Percentiles rank a stretch among this genome's conserved stretches.
phyloP scores from a whole-genome alignment of 2,797 vertebrate species.

The Sebastes glaucus region DNA sequence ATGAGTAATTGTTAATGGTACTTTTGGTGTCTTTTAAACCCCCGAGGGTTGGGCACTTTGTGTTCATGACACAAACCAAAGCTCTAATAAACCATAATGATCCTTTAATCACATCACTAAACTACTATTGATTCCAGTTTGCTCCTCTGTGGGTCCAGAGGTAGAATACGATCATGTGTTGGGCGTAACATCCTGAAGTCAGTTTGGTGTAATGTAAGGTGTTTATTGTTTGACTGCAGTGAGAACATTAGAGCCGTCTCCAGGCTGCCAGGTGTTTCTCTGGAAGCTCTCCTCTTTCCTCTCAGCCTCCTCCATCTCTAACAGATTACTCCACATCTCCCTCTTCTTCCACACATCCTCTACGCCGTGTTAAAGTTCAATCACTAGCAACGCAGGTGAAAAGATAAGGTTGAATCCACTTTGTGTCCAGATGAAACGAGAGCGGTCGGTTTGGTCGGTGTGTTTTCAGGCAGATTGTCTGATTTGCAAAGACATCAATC shows the following conservation, averaged over 20 bases:
- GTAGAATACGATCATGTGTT: not conserved
- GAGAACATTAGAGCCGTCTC: not conserved
- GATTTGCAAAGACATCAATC: slow-evolving; percentile 66
- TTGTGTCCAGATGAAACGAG: slow-evolving; percentile 12
- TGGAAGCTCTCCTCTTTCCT: not conserved
- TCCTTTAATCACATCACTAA: not conserved
- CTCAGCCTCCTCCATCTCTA: not conserved
- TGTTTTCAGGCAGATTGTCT: slow-evolving; percentile 44
- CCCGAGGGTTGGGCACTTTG: too few species aligned
- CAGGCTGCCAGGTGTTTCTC: slow-evolving; percentile 6
- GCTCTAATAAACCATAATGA: not conserved
- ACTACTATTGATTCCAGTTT: not conserved
- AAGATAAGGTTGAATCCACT: not conserved
- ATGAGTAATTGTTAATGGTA: too few species aligned
- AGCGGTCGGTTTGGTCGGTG: slow-evolving; percentile 10
- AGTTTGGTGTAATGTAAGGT: not conserved
- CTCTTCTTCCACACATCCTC: not conserved
- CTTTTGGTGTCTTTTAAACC: too few species aligned
- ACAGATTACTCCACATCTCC: not conserved
- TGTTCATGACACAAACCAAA: too few species aligned
- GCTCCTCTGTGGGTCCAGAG: not conserved
- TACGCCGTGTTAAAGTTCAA: not conserved
- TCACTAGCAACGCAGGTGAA: not conserved
- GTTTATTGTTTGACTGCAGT: not conserved
- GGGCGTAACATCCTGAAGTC: not conserved